Conservation (phyloP, 2,113 vertebrate genomes). For the Indri indri region DNA sequence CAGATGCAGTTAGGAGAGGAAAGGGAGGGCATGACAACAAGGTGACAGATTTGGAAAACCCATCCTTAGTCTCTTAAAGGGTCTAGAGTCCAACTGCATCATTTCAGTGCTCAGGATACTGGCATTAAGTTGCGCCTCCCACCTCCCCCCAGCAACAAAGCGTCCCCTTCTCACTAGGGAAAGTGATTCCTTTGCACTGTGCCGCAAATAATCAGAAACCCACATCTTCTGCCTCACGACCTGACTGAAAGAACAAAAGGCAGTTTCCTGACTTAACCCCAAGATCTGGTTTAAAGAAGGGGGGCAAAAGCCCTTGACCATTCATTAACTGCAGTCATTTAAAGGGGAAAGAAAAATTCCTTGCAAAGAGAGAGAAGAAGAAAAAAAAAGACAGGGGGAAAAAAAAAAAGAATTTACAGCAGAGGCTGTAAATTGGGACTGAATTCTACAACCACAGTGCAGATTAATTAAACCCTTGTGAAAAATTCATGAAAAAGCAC, state of each 20-base stretch:
- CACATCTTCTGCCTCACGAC: slow-evolving; percentile 77
- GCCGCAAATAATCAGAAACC: slow-evolving; percentile 79
- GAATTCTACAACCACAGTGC: slow-evolving; percentile 75
- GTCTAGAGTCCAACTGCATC: slow-evolving; percentile 67
- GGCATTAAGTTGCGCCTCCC: slow-evolving; percentile 61
- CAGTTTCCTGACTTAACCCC: slow-evolving; percentile 81
- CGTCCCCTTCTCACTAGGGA: slow-evolving; percentile 65
- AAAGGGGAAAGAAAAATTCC: slow-evolving; percentile 54
- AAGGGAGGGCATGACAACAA: neutral
- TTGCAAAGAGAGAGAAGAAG: slow-evolving; percentile 38
- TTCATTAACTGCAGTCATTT: slow-evolving; percentile 76
- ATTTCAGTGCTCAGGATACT: slow-evolving; percentile 59
- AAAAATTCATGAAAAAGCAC: slow-evolving; percentile 80
- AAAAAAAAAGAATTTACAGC: slow-evolving; percentile 65
- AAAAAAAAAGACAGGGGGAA: slow-evolving; percentile 22
- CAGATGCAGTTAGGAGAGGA: slow-evolving; percentile 20
- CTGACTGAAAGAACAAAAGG: slow-evolving; percentile 80
- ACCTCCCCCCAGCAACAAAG: slow-evolving; percentile 60
- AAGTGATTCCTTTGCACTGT: slow-evolving; percentile 75
- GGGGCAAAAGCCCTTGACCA: slow-evolving; percentile 73
- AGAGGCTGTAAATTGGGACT: slow-evolving; percentile 72
- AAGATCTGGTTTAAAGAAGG: slow-evolving; percentile 80
- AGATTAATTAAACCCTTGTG: slow-evolving; percentile 79
- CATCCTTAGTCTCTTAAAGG: slow-evolving; percentile 60
- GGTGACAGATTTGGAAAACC: slow-evolving; percentile 55